phyloP scores from a whole-genome alignment of 2,113 vertebrate genomes.

The Odocoileus virginianus region DNA sequence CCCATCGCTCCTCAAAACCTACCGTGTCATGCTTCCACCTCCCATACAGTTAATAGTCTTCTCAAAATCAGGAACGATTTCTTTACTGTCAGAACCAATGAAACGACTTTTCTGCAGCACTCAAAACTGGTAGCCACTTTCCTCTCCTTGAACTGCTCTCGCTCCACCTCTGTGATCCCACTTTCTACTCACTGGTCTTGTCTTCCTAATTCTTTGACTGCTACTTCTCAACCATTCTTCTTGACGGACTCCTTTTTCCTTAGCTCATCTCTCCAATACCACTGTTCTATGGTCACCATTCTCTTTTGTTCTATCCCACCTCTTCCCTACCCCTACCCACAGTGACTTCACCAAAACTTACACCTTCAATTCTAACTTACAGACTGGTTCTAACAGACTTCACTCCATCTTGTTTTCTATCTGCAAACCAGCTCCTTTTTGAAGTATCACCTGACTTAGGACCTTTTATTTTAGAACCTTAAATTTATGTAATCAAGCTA shows the following conservation, averaged over 20 bases:
- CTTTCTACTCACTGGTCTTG: not conserved
- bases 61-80: not conserved
- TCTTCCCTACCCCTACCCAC: not conserved
- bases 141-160: not conserved
- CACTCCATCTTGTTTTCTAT: not conserved
- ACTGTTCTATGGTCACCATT: not conserved
- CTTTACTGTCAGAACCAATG: not conserved
- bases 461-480: constrained; percentile 20
- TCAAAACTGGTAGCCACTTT: not conserved
- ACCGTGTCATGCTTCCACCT: not conserved
- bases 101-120: not conserved
- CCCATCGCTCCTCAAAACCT: not conserved
- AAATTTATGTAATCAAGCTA: constrained; percentile 2
- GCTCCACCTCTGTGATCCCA: not conserved
- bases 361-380: not conserved
- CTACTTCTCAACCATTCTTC: not conserved
- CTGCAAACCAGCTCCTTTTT: not conserved
- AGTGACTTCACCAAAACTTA: not conserved
- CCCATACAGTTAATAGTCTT: not conserved
- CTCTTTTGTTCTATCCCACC: not conserved
- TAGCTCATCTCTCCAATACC: not conserved
- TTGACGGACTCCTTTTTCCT: not conserved
- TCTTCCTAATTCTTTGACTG: not conserved
- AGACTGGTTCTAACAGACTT: not conserved
- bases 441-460: not conserved